These are phyloP conservation scores for Delichon dasypus DNA, from an alignment of 2,797 vertebrate genomes.

Conservation along the genomic window DNA sequence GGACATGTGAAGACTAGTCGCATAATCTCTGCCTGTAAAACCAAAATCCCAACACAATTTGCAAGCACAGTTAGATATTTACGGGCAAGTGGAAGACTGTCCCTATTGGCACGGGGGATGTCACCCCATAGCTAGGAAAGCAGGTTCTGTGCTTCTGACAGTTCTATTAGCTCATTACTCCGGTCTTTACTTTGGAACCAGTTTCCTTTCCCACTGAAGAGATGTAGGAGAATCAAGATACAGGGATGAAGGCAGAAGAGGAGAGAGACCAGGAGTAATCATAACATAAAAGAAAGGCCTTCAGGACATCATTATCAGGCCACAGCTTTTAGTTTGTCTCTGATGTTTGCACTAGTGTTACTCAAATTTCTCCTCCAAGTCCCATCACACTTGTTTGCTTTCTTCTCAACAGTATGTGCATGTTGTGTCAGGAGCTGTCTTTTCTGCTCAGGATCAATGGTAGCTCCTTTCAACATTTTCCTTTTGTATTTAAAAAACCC, in stretches of 20 bases:
- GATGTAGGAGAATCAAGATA: background rate
- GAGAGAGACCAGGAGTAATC: background rate
- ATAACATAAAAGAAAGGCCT: background rate
- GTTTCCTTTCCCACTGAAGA: background rate
- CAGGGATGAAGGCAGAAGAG: background rate
- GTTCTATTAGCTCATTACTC: background rate
- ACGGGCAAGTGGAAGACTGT: background rate
- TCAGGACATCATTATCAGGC: background rate
- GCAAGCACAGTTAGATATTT: background rate
- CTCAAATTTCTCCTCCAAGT: background rate
- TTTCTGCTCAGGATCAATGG: background rate
- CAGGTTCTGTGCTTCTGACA: background rate
- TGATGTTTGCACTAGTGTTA: background rate
- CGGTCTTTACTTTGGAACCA: background rate
- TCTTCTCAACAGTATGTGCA: background rate
- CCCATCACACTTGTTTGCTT: background rate
- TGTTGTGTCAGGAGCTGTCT: background rate
- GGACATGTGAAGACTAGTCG: background rate
- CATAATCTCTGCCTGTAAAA: background rate
- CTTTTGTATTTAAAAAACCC: constrained; percentile 24
- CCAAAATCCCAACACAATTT: background rate
- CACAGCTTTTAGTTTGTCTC: background rate
- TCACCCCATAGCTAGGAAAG: background rate
- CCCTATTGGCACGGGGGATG: background rate
- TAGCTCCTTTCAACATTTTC: constrained; percentile 17